Evolutionary conservation across 2,797 vertebrate genomes (phyloP).

Genomic region (Sebastiscus albofasciatus): DNA sequence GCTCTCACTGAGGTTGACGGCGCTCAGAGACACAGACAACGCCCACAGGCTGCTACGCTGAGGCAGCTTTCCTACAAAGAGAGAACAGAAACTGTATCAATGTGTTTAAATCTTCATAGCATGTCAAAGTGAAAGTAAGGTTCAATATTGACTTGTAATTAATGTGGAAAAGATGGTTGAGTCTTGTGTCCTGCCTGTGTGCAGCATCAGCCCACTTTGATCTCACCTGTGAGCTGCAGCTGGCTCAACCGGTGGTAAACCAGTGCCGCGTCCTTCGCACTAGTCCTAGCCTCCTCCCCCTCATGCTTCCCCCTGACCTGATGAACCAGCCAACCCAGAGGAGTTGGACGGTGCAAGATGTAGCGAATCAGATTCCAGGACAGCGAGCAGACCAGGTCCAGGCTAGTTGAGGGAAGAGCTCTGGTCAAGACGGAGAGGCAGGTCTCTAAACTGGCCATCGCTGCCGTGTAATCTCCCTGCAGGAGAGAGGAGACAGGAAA

Average conservation of each 20-base stretch:
- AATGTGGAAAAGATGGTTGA: neutral
- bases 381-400: constrained; percentile 93
- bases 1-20: constrained; percentile 94
- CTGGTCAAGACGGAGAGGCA: constrained; percentile 91
- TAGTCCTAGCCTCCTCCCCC: constrained; percentile 93
- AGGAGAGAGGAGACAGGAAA: neutral
- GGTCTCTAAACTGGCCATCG: constrained; percentile 90
- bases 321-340: constrained; percentile 94
- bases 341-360: constrained; percentile 90
- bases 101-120: neutral
- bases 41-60: constrained; percentile 89
- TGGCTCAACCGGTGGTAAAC: constrained; percentile 95
- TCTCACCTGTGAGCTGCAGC: constrained; percentile 93
- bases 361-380: constrained; percentile 98
- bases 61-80: constrained; percentile 89
- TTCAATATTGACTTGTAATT: neutral
- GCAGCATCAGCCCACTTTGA: neutral
- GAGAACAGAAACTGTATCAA: neutral
- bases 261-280: constrained; percentile 90
- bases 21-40: constrained; percentile 92
- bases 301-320: constrained; percentile 90
- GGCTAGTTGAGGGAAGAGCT: constrained; percentile 88
- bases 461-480: constrained; percentile 91
- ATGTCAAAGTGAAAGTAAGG: neutral
- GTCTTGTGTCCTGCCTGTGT: neutral